phyloP scores from a whole-genome alignment of 2,797 vertebrate species.

The Cirrhinus mrigala region DNA sequence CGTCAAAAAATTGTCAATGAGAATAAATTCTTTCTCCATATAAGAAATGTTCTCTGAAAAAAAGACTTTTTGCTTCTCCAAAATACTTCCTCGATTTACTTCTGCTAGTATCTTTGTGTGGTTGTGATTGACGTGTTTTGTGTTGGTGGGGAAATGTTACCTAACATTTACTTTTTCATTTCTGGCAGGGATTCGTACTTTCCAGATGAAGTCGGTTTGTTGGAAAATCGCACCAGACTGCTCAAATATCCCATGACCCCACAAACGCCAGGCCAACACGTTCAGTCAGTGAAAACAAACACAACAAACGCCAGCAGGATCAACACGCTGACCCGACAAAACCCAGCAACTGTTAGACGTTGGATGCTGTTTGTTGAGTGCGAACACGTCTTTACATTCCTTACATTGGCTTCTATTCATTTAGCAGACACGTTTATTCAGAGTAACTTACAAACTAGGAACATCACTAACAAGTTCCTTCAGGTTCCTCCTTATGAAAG shows the following conservation, averaged over 20 bases:
- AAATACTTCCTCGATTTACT: background rate
- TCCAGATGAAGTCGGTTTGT: background rate
- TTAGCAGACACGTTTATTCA: too few relatives aligned
- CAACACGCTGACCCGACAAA: background rate
- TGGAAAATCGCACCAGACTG: background rate
- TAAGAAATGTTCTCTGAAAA: background rate
- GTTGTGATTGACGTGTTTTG: background rate
- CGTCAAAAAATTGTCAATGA: background rate
- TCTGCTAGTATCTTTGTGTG: background rate
- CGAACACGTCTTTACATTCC: too few relatives aligned
- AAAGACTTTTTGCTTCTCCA: too few relatives aligned
- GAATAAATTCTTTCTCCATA: background rate
- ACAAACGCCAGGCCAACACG: background rate
- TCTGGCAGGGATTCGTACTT: background rate
- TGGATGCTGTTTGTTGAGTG: too few relatives aligned
- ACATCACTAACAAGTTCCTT: too few relatives aligned
- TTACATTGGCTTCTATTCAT: too few relatives aligned
- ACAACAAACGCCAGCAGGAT: background rate
- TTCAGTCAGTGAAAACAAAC: slow-evolving; percentile 1
- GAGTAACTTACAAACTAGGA: too few relatives aligned
- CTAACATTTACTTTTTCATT: background rate
- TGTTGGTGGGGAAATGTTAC: background rate
- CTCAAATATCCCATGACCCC: slow-evolving; percentile 1
- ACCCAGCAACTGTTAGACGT: background rate
- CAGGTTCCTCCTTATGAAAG: too few relatives aligned